Conservation (phyloP, 2,113 vertebrate genomes). For the Piliocolobus tephrosceles region DNA sequence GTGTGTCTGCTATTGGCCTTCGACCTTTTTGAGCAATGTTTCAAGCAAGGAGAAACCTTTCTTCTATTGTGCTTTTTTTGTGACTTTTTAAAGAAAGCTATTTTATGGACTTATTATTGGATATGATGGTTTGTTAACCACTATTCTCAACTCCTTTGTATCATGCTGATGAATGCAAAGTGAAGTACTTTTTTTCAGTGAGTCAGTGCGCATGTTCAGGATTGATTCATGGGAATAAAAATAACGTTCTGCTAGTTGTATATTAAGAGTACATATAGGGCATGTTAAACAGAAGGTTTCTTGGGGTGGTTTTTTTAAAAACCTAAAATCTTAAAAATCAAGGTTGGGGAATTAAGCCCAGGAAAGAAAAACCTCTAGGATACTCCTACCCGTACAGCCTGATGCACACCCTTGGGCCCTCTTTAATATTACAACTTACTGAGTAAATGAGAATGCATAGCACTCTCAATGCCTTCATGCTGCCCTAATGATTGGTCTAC, state of each 20-base stretch:
- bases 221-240: background rate
- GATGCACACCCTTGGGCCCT: background rate
- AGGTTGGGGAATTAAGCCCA: background rate
- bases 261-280: background rate
- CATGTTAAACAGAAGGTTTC: background rate
- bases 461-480: background rate
- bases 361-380: background rate
- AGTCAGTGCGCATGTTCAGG: background rate
- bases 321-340: background rate
- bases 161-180: background rate
- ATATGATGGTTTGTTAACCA: background rate
- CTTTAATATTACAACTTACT: background rate
- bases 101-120: background rate
- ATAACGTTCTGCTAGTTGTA: background rate
- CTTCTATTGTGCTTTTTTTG: background rate
- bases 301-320: background rate
- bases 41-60: background rate
- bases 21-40: background rate
- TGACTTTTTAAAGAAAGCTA: background rate
- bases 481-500: fast-evolving
- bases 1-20: background rate
- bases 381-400: background rate
- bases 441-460: background rate
- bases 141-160: background rate
- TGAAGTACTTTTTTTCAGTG: background rate